Evolutionary conservation across 2,113 vertebrate genomes (phyloP).

Genomic region (Pachypanchax playfairii): DNA sequence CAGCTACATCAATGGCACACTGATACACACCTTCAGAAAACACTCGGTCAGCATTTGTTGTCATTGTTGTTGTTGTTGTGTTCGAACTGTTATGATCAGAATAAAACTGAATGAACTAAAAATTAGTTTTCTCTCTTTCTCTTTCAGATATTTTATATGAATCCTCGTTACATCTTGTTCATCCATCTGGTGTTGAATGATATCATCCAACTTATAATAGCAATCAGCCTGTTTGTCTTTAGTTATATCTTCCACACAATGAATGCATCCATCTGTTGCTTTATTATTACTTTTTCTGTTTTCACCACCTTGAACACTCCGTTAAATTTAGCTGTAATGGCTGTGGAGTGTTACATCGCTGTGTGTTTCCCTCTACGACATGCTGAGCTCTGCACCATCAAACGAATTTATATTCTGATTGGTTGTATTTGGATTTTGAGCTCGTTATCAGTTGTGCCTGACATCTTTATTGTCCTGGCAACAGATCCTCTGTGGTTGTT

Average conservation of each 20-base stretch:
- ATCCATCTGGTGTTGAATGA: constrained; percentile 63
- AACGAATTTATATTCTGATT: constrained; percentile 55
- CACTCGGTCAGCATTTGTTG: constrained; percentile 38
- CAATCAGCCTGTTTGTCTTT: constrained; percentile 19
- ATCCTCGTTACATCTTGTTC: constrained; percentile 72
- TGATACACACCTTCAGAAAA: constrained; percentile 69
- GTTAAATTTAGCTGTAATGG: constrained; percentile 50
- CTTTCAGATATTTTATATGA: constrained; percentile 51
- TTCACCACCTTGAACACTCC: constrained; percentile 54
- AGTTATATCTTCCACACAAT: constrained; percentile 11
- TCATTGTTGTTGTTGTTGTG: background rate
- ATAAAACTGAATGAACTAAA: background rate
- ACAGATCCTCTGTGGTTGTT: constrained; percentile 51
- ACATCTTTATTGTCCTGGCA: constrained; percentile 54
- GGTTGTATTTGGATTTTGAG: constrained; percentile 59
- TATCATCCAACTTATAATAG: constrained; percentile 41
- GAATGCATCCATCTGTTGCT: constrained; percentile 41
- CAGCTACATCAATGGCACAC: constrained; percentile 67
- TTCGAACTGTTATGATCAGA: no score
- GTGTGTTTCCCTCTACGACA: constrained; percentile 72
- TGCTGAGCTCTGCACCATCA: constrained; percentile 65
- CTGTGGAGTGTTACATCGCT: constrained; percentile 75
- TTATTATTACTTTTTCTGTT: constrained; percentile 15
- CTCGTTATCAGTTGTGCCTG: constrained; percentile 40
- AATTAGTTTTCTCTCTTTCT: background rate